Conservation (phyloP, 2,888 invertebrate genomes). For the Sinhomidia bicolor region DNA sequence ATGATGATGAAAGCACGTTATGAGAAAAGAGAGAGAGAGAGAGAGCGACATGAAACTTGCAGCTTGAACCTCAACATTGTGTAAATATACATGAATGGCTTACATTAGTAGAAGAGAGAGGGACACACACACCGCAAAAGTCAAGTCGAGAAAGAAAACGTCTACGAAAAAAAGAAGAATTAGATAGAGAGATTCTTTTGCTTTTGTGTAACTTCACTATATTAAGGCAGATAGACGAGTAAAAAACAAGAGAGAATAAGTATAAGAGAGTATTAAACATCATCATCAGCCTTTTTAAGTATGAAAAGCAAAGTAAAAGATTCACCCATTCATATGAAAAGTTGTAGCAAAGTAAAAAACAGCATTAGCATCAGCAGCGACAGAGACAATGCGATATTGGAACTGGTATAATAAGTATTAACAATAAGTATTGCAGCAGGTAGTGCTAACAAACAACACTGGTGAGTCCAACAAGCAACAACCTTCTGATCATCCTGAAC, state of each 20-base stretch:
- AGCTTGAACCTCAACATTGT: not conserved
- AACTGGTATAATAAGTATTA: constrained; percentile 10
- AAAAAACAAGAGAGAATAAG: not conserved
- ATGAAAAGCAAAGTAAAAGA: constrained; percentile 15
- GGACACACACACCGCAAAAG: constrained; percentile 5
- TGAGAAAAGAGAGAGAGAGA: not conserved
- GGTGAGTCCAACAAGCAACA: not conserved
- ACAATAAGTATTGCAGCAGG: constrained; percentile 1
- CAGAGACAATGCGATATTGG: not conserved
- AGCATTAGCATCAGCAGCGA: too few species aligned
- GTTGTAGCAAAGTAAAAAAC: constrained; percentile 40
- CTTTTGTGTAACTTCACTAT: not conserved
- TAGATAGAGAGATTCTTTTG: not conserved
- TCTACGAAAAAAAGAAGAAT: not conserved
- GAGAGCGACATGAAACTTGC: not conserved
- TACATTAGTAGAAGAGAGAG: not conserved
- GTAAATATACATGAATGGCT: not conserved
- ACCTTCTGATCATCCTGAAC: constrained; percentile 24
- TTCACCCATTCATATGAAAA: constrained; percentile 53
- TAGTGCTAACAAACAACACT: not conserved
- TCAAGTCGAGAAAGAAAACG: not conserved
- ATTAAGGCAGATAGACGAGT: not conserved
- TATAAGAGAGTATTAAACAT: not conserved
- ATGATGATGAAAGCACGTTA: not conserved
- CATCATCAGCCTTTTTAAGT: too few species aligned